phyloP scores from a whole-genome alignment of 1,140 invertebrate species.

The Ctenoplectra terminalis region DNA sequence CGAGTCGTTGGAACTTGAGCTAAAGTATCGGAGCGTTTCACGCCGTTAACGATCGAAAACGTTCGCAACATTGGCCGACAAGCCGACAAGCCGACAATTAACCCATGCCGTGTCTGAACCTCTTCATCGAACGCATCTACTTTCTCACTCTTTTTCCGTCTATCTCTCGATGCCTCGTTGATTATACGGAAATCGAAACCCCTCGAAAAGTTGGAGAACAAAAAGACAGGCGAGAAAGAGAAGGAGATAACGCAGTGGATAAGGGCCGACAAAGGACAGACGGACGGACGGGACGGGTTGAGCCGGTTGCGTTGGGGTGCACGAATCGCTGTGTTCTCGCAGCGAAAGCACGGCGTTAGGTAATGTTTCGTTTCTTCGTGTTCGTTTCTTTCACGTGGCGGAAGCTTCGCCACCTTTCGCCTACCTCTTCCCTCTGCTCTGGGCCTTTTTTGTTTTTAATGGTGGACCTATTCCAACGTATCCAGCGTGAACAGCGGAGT shows the following conservation, averaged over 20 bases:
- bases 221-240: constrained; percentile 24
- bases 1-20: neutral
- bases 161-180: constrained; percentile 42
- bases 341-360: constrained; percentile 57
- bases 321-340: constrained; percentile 5
- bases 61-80: constrained; percentile 5
- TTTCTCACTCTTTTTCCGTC: neutral
- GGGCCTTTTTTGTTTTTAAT: constrained; percentile 57
- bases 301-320: neutral
- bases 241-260: constrained; percentile 26
- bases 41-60: constrained; percentile 34
- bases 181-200: constrained; percentile 61
- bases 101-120: neutral
- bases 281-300: neutral
- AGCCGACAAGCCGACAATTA: constrained; percentile 37
- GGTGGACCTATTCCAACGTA: constrained; percentile 35
- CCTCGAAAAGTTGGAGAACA: constrained; percentile 41
- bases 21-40: constrained; percentile 17
- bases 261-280: constrained; percentile 22
- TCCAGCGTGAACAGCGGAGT: constrained; percentile 29
- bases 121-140: neutral
- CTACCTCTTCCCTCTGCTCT: neutral
- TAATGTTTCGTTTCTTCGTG: constrained; percentile 51
- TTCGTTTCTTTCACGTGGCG: neutral
- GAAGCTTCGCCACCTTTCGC: constrained; percentile 16